phyloP scores from a whole-genome alignment of 2,797 vertebrate genomes.

The Clarias laeviceps region DNA sequence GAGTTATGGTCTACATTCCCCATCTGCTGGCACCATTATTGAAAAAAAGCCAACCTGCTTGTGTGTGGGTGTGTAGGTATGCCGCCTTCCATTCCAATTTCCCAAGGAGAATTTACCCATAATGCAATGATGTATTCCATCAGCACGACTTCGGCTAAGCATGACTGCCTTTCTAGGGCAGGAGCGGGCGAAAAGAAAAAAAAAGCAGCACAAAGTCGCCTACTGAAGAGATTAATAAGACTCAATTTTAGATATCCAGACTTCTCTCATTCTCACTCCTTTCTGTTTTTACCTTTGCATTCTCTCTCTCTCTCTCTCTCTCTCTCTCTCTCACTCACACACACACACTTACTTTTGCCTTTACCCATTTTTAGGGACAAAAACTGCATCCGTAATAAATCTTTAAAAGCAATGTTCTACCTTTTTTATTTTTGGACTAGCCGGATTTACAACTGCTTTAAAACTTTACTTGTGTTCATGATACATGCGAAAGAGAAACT shows the following conservation, averaged over 20 bases:
- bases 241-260: conserved; percentile 71
- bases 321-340: neutral
- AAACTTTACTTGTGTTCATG: neutral
- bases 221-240: conserved; percentile 85
- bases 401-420: neutral
- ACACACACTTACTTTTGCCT: neutral
- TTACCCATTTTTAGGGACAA: neutral
- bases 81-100: conserved; percentile 67
- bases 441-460: neutral
- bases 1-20: conserved; percentile 42
- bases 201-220: conserved; percentile 69
- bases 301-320: neutral
- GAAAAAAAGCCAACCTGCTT: conserved; percentile 35
- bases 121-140: conserved; percentile 79
- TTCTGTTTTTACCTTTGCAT: conserved; percentile 6
- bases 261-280: conserved; percentile 22
- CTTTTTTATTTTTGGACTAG: neutral
- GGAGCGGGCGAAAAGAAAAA: conserved; percentile 62
- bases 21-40: conserved; percentile 46
- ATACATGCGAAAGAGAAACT: neutral
- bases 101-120: conserved; percentile 77
- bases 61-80: conserved; percentile 26
- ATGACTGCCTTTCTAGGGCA: conserved; percentile 85
- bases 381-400: neutral
- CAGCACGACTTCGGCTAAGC: conserved; percentile 68